A percentile compares a stretch with the other conserved stretches of the same genome.
Evolutionary conservation across 1,140 invertebrate genomes (phyloP).

Genomic region (Halyomorpha halys): DNA sequence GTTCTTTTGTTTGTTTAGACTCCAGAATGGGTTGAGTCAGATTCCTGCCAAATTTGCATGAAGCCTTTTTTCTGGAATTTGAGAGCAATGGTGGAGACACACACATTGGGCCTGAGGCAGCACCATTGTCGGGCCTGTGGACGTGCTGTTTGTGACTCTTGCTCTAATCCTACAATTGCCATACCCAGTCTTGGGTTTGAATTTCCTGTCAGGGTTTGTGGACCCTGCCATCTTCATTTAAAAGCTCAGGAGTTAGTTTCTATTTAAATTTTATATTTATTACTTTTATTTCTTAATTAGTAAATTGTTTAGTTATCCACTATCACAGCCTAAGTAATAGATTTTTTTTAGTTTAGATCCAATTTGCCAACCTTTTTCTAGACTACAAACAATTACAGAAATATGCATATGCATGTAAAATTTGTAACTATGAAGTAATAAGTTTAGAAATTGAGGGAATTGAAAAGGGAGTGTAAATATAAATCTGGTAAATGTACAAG

Average conservation of each 20-base stretch:
- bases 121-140: slow-evolving; percentile 87
- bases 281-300: too few relatives aligned
- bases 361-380: too few relatives aligned
- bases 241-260: slow-evolving; percentile 72
- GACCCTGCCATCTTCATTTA: slow-evolving; percentile 73
- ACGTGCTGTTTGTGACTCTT: slow-evolving; percentile 83
- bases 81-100: slow-evolving; percentile 93
- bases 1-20: slow-evolving; percentile 45
- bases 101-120: slow-evolving; percentile 80
- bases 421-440: too few relatives aligned
- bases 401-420: too few relatives aligned
- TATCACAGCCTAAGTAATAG: too few relatives aligned
- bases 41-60: slow-evolving; percentile 85
- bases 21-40: slow-evolving; percentile 86
- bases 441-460: too few relatives aligned
- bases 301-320: too few relatives aligned
- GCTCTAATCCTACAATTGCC: slow-evolving; percentile 74
- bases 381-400: too few relatives aligned
- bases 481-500: too few relatives aligned
- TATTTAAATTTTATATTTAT: neutral
- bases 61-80: slow-evolving; percentile 98
- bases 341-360: too few relatives aligned
- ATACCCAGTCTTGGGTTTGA: slow-evolving; percentile 96
- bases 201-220: slow-evolving; percentile 91
- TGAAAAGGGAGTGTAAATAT: too few relatives aligned